Evolutionary conservation across 2,797 vertebrate genomes (phyloP).

Genomic region (Schizothorax lantsangensis): DNA sequence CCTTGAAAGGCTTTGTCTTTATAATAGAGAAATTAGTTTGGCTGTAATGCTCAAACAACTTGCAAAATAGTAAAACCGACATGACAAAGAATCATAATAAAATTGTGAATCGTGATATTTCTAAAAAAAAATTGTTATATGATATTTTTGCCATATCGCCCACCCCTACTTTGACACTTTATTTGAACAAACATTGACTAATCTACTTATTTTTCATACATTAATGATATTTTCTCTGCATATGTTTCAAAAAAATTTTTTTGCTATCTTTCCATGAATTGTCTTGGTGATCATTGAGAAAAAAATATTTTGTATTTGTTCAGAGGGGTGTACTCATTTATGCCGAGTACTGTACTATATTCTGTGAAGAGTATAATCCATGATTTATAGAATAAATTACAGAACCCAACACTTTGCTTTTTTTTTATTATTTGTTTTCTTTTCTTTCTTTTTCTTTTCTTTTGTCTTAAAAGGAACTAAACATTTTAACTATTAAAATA

Average conservation of each 20-base stretch:
- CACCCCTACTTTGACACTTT: not conserved
- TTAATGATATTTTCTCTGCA: not conserved
- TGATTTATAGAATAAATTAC: not conserved
- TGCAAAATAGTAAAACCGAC: too few species aligned
- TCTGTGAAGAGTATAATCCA: not conserved
- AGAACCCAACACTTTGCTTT: not conserved
- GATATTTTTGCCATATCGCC: too few species aligned
- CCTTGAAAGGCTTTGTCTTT: too few species aligned
- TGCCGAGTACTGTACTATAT: not conserved
- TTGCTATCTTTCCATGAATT: too few species aligned
- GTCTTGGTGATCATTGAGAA: too few species aligned
- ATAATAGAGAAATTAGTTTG: too few species aligned
- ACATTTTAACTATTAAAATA: not conserved
- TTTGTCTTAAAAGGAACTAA: not conserved
- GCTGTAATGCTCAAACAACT: too few species aligned
- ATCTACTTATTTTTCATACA: not conserved
- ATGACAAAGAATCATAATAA: too few species aligned
- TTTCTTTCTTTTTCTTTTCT: not conserved
- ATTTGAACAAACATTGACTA: not conserved
- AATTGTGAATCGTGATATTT: too few species aligned
- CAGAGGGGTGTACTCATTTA: not conserved
- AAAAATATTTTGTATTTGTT: too few species aligned
- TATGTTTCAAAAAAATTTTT: too few species aligned
- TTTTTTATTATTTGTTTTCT: not conserved
- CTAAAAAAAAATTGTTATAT: too few species aligned